A percentile compares a stretch with the other conserved stretches of the same genome.
Evolutionary conservation across 2,888 invertebrate species (phyloP).

Genomic region (Callinectes sapidus): DNA sequence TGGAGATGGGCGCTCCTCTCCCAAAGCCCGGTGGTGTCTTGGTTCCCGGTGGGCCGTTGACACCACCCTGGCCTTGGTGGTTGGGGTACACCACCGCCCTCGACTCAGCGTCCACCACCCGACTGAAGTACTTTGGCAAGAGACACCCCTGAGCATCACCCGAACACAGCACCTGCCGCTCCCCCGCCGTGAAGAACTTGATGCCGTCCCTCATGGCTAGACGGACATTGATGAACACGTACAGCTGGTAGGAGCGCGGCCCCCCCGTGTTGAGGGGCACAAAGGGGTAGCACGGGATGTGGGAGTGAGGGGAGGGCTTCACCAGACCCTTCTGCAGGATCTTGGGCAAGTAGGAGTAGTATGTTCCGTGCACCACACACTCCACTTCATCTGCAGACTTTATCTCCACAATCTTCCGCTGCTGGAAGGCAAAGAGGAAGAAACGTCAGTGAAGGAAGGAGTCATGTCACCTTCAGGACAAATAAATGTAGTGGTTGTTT

Average conservation of each 20-base stretch:
- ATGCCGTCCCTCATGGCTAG: constrained; percentile 65
- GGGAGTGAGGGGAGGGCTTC: neutral
- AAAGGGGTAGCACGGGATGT: constrained; percentile 62
- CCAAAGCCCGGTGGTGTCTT: constrained; percentile 30
- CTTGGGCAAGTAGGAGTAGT: constrained; percentile 53
- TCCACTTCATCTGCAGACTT: constrained; percentile 56
- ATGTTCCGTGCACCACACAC: constrained; percentile 61
- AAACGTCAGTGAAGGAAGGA: neutral
- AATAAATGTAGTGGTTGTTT: neutral
- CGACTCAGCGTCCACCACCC: constrained; percentile 61
- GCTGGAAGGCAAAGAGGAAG: neutral
- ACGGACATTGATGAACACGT: constrained; percentile 60
- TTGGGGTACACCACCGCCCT: constrained; percentile 59
- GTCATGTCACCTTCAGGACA: neutral
- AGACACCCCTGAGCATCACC: constrained; percentile 62
- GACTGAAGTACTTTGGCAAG: constrained; percentile 61
- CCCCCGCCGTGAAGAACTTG: constrained; percentile 48
- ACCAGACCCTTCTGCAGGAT: constrained; percentile 57
- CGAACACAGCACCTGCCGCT: constrained; percentile 64
- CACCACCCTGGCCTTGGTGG: neutral
- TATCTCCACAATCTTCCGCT: constrained; percentile 34
- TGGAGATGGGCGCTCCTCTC: constrained; percentile 36
- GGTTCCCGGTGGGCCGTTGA: neutral
- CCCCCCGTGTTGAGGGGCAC: constrained; percentile 45
- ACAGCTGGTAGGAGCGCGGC: constrained; percentile 55